Conservation (phyloP, 2,113 vertebrate species). For the Geothlypis trichas region DNA sequence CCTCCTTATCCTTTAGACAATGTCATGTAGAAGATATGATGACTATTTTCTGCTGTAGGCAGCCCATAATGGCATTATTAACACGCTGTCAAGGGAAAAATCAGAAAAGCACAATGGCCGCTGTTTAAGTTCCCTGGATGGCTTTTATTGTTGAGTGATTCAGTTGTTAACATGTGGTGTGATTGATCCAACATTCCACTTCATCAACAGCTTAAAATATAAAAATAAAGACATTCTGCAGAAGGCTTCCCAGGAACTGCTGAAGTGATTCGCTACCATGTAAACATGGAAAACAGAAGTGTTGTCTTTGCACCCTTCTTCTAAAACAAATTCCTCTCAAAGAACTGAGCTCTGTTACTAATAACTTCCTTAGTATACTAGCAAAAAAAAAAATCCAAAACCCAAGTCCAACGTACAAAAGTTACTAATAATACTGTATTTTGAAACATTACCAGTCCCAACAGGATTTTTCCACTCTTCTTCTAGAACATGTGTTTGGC, state of each 20-base stretch:
- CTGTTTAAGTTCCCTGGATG: slow-evolving; percentile 10
- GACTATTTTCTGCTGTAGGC: not conserved
- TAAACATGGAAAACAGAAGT: slow-evolving; percentile 41
- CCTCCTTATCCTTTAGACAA: not conserved
- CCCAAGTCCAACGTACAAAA: not conserved
- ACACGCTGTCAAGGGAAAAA: not conserved
- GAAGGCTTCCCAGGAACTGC: slow-evolving; percentile 15
- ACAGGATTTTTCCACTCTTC: slow-evolving; percentile 44
- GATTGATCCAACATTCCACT: slow-evolving; percentile 7
- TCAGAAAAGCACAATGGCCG: not conserved
- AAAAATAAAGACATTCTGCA: slow-evolving; percentile 33
- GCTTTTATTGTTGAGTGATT: slow-evolving; percentile 10
- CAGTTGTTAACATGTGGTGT: slow-evolving; percentile 22
- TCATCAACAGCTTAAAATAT: slow-evolving; percentile 34
- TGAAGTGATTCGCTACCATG: slow-evolving; percentile 26
- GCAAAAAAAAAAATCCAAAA: not conserved
- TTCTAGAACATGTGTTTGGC: slow-evolving; percentile 41
- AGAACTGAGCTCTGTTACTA: not conserved
- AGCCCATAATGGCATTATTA: not conserved
- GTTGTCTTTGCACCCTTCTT: not conserved
- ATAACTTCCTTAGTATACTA: not conserved
- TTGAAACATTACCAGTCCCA: slow-evolving; percentile 24
- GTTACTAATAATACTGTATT: slow-evolving; percentile 33
- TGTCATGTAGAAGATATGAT: not conserved
- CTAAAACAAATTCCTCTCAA: not conserved